These are phyloP conservation scores for Trogon melanurus DNA, from an alignment of 2,113 vertebrate genomes.

Conservation along the genomic window DNA sequence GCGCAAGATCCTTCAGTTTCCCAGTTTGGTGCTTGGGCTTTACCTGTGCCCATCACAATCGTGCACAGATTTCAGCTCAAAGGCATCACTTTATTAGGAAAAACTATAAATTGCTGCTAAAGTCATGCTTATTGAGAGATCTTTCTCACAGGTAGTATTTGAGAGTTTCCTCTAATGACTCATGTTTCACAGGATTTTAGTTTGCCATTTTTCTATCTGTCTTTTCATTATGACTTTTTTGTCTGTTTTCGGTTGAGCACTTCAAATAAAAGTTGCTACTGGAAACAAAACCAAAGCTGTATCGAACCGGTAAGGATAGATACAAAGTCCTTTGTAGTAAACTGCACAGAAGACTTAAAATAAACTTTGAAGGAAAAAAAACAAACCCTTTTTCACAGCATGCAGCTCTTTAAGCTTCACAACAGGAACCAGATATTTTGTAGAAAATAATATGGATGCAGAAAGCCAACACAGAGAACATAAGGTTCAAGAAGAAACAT, in stretches of 20 bases:
- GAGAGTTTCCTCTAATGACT: neutral
- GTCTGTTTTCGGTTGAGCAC: neutral
- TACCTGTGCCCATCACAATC: neutral
- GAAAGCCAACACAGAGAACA: neutral
- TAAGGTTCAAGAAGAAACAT: neutral
- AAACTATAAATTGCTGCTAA: neutral
- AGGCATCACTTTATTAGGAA: neutral
- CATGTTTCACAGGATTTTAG: neutral
- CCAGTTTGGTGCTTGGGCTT: neutral
- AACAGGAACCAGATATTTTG: neutral
- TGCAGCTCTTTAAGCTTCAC: neutral
- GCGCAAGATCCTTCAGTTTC: neutral
- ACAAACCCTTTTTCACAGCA: neutral
- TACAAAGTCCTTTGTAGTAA: neutral
- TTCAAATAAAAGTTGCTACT: neutral
- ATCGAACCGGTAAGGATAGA: neutral
- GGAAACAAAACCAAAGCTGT: neutral
- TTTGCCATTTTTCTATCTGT: neutral
- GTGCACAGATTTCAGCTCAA: neutral
- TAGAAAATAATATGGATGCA: neutral
- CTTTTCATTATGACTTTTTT: neutral
- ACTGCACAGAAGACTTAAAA: neutral
- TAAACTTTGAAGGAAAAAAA: neutral
- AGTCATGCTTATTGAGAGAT: neutral
- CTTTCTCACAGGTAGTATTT: neutral